These are phyloP conservation scores for Podotricha telesiphe DNA, from an alignment of 2,888 invertebrate genomes.

Conservation along the genomic window DNA sequence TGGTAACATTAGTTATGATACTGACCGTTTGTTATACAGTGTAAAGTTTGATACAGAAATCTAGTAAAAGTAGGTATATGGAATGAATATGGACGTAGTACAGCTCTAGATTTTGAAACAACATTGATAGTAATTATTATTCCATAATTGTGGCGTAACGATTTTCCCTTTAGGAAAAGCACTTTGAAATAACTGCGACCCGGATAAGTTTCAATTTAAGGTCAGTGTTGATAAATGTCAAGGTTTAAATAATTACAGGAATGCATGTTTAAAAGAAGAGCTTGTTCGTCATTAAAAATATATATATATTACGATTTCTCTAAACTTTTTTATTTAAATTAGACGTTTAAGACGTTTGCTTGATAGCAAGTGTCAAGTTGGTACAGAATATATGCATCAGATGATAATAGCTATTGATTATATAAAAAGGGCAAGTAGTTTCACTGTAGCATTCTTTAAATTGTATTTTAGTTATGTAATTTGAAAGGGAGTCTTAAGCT, in stretches of 20 bases:
- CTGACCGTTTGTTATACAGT: slow-evolving; percentile 4
- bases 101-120: neutral
- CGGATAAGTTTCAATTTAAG: slow-evolving; percentile 22
- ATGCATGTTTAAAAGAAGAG: slow-evolving; percentile 9
- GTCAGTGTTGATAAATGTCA: slow-evolving; percentile 14
- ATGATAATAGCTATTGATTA: neutral
- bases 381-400: too few species aligned
- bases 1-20: slow-evolving; percentile 35
- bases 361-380: too few species aligned
- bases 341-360: too few species aligned
- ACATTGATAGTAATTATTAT: slow-evolving; percentile 1
- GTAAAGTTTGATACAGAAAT: neutral
- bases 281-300: slow-evolving; percentile 1
- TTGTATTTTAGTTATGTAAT: too few species aligned
- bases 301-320: neutral
- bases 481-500: too few species aligned
- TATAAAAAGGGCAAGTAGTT: neutral
- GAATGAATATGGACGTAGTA: neutral
- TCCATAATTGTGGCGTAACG: neutral
- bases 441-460: neutral
- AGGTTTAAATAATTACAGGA: slow-evolving; percentile 16
- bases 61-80: neutral
- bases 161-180: slow-evolving; percentile 10
- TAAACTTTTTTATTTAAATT: neutral
- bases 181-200: slow-evolving; percentile 18